Evolutionary conservation across 1,140 invertebrate genomes (phyloP), one percentile per base, ranked within the genome.

Genomic region (Drosophila nigrodunni): DNA sequence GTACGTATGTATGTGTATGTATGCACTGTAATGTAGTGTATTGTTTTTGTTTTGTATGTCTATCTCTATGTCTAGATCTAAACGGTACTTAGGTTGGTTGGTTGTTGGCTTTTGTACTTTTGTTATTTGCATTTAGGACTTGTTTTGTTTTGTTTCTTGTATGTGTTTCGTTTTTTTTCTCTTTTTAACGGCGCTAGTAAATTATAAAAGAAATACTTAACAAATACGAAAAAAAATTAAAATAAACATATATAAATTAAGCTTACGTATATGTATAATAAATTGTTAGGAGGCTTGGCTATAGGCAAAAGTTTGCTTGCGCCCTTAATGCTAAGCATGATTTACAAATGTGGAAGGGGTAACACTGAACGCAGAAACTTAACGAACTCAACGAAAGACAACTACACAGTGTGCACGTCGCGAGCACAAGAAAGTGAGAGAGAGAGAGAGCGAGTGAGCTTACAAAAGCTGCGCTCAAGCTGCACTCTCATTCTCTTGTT

Each of bases 31-130:
- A 71, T 80, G 50, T 60, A 35, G 13, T 18, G 50, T 54, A 37
- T 37, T 76, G 59, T 80, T 65, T 66, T 66, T 35, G 39, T 43
- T 18, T 59, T 55, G 61, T 64, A 15, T 64, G 57, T 61, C 39
- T 59, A 61, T 57, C 54, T 75, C 58, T 83, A 89, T 89, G 74
- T 88, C 77, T 89, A 90, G 69, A 47, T 81, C 76, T 90, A 79
- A 89, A 64, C 86, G 85, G 85, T 89, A 89, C 86, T 90, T 89
- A 89, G 86, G 85, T 89, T 89, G 85, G 85, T 89, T 89, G 86
- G 85, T 89, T 89, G 85, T 89, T 89, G 85, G 85, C 85, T 89
- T 89, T 89, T 89, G 85, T 89, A 89, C 85, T 89, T 89, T 89
- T 89, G 85, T 89, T 89, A 89, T 89, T 89, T 89, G 85, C 85